A percentile compares a stretch with the other conserved stretches of the same genome.
phyloP scores from a whole-genome alignment of 1,140 invertebrate genomes.

The Hyphantria cunea region DNA sequence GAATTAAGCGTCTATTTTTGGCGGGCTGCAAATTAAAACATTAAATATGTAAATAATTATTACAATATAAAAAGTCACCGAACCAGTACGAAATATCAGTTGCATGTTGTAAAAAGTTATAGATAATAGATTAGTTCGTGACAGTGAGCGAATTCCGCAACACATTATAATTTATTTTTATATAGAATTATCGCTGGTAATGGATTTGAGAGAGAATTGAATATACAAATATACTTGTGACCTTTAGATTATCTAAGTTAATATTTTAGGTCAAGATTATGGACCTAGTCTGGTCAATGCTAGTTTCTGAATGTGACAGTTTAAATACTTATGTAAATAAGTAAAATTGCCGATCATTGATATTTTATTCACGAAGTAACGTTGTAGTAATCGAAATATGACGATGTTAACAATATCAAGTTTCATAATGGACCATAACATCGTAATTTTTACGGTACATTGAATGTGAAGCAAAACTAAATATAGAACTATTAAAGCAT shows the following conservation, averaged over 20 bases:
- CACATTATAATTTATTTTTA: not conserved
- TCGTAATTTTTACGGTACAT: too few species aligned
- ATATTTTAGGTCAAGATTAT: conserved; percentile 4
- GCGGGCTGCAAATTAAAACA: not conserved
- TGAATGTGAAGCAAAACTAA: too few species aligned
- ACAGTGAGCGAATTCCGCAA: conserved; percentile 1
- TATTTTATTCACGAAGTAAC: too few species aligned
- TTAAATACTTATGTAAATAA: not conserved
- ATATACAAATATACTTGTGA: not conserved
- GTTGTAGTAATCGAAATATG: too few species aligned
- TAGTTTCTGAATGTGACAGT: not conserved
- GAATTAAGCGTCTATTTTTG: not conserved
- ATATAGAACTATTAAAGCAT: too few species aligned
- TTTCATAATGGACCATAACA: too few species aligned
- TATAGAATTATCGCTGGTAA: not conserved
- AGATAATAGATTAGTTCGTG: conserved; percentile 4
- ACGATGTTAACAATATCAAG: too few species aligned
- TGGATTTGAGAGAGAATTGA: conserved; percentile 2
- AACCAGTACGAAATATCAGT: conserved; percentile 3
- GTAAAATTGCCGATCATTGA: not conserved
- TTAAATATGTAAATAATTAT: not conserved
- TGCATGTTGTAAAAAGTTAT: conserved; percentile 1
- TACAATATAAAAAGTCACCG: not conserved
- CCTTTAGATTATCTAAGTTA: conserved; percentile 8
- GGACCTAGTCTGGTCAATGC: not conserved